Base-by-base conservation (phyloP, 2,888 invertebrate genomes). In the Cheiracanthium punctorium region DNA sequence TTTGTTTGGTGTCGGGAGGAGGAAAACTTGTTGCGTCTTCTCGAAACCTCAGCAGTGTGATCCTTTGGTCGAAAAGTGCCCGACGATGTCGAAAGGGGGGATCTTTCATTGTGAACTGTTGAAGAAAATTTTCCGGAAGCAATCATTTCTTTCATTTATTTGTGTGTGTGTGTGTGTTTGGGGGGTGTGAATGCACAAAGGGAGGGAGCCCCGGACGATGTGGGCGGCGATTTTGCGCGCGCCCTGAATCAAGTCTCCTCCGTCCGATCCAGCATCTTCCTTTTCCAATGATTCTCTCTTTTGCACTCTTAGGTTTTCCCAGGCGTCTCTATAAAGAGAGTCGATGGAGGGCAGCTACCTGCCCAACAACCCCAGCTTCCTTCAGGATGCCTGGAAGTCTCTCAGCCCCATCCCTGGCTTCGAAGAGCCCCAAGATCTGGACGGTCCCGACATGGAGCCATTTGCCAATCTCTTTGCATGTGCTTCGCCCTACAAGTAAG, bases 291-390 rank as follows among this genome's bases (percentile, higher is more conserved):
- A 32, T 41, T 71, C 37, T 65, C 64, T 64, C 32, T 29, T n/a
- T 48, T 76, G 86, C 86, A 86, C 76, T 86, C 80, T 80, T 86
- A 81, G 65, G 86, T 86, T 86, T 86, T 86, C 75, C 52, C 82
- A 70, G 79, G 48, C 65, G 43, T 30, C 29, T 20, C 37, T 73
- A 77, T 72, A 84, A 77, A 77, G 72, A 37, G 32, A n/a, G 20
- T 1, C 10, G 33, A 69, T 69, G 69, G 69, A 69, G 20, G 69
- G 82, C 41, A 84, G 84, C 37, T 88, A 88, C 76, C 69, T 88
- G 80, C 88, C 88, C 69, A 88, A 88, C 88, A 88, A 88, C 29
- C 84, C 88, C 24, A 29, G 75, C 69, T 84, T 75, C 72, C 37
- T 80, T 14, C 84, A 80, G 20, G 87, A 87, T 32, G 69, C 77